Evolutionary conservation across 2,113 vertebrate genomes (phyloP).

Genomic region (Crypturellus undulatus): DNA sequence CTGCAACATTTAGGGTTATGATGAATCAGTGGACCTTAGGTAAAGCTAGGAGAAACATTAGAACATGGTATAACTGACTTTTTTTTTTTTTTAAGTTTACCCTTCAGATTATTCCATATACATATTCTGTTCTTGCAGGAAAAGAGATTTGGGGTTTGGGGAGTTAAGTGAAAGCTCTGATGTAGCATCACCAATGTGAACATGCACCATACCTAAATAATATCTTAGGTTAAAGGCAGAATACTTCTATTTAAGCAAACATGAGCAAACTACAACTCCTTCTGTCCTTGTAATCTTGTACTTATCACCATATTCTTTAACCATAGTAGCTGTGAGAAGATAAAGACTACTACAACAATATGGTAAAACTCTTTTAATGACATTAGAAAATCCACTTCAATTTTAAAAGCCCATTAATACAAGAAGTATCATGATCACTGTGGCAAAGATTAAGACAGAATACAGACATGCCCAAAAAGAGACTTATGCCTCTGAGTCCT

Average conservation of each 20-base stretch:
- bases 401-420: background rate
- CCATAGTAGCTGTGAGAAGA: background rate
- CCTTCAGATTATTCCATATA: background rate
- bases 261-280: background rate
- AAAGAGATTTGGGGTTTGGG: background rate
- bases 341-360: background rate
- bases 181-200: background rate
- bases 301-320: background rate
- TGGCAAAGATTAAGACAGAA: background rate
- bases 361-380: slow-evolving; percentile 37
- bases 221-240: background rate
- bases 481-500: background rate
- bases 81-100: background rate
- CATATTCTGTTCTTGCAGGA: background rate
- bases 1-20: background rate
- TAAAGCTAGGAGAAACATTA: background rate
- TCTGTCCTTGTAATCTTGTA: background rate
- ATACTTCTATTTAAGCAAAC: background rate
- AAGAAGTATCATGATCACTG: background rate
- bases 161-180: background rate
- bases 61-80: background rate
- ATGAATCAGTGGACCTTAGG: background rate
- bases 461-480: background rate
- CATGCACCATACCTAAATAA: background rate
- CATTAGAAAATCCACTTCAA: background rate